phyloP scores from a whole-genome alignment of 2,888 invertebrate genomes.

The Hydroisotoma schaefferi region DNA sequence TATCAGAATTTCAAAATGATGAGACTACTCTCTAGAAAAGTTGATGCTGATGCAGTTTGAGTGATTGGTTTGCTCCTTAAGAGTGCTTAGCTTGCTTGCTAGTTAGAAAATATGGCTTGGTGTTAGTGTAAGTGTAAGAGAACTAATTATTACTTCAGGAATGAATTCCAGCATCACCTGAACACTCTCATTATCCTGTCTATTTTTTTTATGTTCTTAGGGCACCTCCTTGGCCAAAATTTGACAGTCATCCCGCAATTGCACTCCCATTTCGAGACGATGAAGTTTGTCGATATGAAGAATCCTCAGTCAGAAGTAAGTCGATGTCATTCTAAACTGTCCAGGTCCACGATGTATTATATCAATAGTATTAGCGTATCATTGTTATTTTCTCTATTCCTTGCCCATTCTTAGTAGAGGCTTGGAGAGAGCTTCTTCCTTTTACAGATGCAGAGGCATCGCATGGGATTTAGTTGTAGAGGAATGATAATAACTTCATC shows the following conservation, averaged over 20 bases:
- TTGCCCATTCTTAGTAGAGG: no score
- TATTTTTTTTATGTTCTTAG: constrained; percentile 32
- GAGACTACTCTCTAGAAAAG: no score
- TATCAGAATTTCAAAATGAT: no score
- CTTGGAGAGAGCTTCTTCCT: no score
- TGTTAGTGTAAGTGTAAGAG: constrained; percentile 11
- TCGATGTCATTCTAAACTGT: no score
- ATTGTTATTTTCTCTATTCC: no score
- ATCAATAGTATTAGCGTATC: no score
- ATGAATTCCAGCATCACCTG: constrained; percentile 2
- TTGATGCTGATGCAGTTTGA: constrained; percentile 3
- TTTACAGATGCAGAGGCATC: no score
- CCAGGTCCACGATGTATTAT: no score
- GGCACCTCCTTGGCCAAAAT: constrained; percentile 46
- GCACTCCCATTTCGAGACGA: constrained; percentile 48
- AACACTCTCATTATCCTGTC: constrained; percentile 18
- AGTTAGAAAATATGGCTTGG: neutral
- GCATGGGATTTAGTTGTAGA: no score
- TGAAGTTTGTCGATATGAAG: constrained; percentile 48
- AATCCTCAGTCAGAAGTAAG: constrained; percentile 47
- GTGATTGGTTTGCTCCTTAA: constrained; percentile 1
- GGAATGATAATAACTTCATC: no score
- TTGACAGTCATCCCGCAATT: constrained; percentile 48
- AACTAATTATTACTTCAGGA: constrained; percentile 24
- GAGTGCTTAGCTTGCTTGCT: no score